Base-by-base conservation (phyloP, 2,113 vertebrate genomes). In the Falco punctatus region DNA sequence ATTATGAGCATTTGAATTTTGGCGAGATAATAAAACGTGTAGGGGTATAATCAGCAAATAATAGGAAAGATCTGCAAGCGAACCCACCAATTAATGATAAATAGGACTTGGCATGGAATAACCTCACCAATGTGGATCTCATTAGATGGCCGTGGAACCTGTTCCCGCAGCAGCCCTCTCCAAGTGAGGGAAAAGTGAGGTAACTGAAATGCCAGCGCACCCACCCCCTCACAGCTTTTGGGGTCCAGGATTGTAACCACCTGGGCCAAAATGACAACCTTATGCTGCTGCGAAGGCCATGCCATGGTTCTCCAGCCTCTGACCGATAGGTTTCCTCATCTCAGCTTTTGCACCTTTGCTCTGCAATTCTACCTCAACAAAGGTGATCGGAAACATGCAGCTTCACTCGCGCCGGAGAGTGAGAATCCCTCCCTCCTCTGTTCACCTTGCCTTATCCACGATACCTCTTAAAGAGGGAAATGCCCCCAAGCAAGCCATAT, bases 251-350 rank as follows among this genome's bases (percentile, higher is more conserved):
- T 98, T 97, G 96, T 93, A 98, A 98, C 96, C 98, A 98, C 97
- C 97, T 98, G 98, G 97, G 54, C 94, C 92, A 96, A 98, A 98
- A 98, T 97, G 96, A 98, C 96, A 97, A 97, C 97, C 98, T 98
- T 97, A 98, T 98, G 97, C 96, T 81, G 89, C 86, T 4, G 0
- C 12, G 85, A 97, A 92, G 84, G 87, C 84, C 70, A 44, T 66
- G 58, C 84, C 52, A 5, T 2, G 2, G 95, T 69, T 94, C 96
- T 96, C 96, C 30, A 95, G 95, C 65, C 77, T 89, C 94, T 91
- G 96, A 96, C 86, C 22, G 21, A 93, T 15, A 95, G 75, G 58
- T 97, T 97, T 97, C 93, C 93, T 93, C 66, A 38, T 91, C 91
- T 91, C 92, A 86, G 94, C 57, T 94, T 96, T 95, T 38, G 20